Conservation (phyloP, 2,888 invertebrate genomes). For the Apamea epomidion region DNA sequence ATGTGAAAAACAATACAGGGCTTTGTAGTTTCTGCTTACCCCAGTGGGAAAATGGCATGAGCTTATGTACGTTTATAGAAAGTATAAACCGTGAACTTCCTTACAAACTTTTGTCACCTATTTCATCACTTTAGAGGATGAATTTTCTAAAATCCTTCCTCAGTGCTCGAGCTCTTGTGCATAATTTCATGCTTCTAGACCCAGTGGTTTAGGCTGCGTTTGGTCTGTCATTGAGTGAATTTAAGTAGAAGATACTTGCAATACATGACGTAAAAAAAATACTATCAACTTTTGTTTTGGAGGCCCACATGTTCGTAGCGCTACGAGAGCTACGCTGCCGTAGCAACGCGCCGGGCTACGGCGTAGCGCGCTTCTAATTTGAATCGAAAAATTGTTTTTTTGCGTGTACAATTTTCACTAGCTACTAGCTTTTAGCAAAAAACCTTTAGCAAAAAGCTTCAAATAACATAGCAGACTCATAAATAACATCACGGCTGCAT, state of each 20-base stretch:
- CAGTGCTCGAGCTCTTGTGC: background rate
- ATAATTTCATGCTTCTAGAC: no score
- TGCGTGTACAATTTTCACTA: background rate
- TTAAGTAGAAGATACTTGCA: background rate
- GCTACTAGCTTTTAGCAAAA: background rate
- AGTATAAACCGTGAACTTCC: background rate
- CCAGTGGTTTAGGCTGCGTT: background rate
- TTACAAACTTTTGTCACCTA: background rate
- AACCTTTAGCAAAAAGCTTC: background rate
- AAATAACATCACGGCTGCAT: background rate
- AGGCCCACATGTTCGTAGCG: background rate
- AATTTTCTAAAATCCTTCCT: background rate
- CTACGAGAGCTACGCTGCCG: conserved; percentile 26
- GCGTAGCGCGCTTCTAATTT: conserved; percentile 7
- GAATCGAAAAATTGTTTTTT: background rate
- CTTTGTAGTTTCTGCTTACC: background rate
- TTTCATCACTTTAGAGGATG: background rate
- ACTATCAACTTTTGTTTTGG: background rate
- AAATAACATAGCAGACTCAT: background rate
- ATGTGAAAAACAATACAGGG: background rate
- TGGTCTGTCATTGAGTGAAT: background rate
- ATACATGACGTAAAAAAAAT: background rate
- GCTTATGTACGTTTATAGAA: background rate
- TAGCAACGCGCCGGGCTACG: conserved; percentile 1
- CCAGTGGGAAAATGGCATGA: background rate